Percentiles rank a stretch among this genome's conserved stretches.
These are phyloP conservation scores for Raja brachyura DNA, from an alignment of 2,113 vertebrate species.

Conservation along the genomic window DNA sequence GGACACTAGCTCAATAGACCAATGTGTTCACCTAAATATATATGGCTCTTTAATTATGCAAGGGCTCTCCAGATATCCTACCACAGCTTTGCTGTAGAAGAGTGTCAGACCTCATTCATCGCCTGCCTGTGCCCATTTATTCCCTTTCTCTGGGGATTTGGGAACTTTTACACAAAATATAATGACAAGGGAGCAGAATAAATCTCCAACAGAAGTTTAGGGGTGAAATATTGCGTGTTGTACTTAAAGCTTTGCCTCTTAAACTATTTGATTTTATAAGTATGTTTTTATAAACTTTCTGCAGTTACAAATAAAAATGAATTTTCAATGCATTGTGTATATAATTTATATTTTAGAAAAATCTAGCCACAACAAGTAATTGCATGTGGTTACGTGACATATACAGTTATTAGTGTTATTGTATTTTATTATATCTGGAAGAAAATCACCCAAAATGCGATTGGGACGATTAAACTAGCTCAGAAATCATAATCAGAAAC, in stretches of 20 bases:
- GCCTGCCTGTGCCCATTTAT: background rate
- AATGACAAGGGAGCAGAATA: background rate
- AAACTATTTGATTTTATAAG: background rate
- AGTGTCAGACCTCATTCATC: no score
- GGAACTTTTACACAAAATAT: background rate
- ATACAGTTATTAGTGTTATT: background rate
- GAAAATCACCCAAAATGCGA: background rate
- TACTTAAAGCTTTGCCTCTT: background rate
- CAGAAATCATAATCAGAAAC: no score
- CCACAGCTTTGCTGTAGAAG: no score
- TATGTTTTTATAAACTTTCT: background rate
- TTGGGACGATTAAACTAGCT: no score
- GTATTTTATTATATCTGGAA: background rate
- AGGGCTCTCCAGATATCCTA: no score
- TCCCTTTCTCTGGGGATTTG: background rate
- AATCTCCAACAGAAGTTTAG: background rate
- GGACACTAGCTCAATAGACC: background rate
- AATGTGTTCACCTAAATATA: background rate
- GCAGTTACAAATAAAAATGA: background rate
- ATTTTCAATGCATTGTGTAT: background rate
- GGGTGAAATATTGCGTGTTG: background rate
- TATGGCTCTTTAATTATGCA: background rate
- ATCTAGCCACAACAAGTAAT: background rate
- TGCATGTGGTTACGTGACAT: background rate
- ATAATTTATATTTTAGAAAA: background rate